Evolutionary conservation across 2,797 vertebrate genomes (phyloP), one percentile per base, ranked within the genome.

Genomic region (Lithobates pipiens): DNA sequence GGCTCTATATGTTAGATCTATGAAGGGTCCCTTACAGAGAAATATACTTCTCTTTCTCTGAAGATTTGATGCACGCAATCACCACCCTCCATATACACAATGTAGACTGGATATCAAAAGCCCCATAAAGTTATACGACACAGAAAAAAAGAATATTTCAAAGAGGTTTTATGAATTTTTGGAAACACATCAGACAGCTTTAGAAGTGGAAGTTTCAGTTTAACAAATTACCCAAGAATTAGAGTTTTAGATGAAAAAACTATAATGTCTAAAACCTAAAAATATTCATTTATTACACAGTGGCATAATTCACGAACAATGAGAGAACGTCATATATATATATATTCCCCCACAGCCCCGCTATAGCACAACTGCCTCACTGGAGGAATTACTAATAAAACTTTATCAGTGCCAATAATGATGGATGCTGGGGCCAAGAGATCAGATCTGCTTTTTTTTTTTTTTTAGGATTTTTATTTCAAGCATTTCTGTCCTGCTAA

Each of bases 121-220:
- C 50, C 50, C 50, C 50, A 54, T 54, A 54, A 54, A 54, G 50
- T 54, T 54, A 18, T 54, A 54, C 50, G 16, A 54, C 50, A 18
- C 15, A 4, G 44, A 18, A 54, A 54, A 50, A 54, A 54, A 18
- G 50, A 54, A 54, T 16, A 54, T 71, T 32, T 80, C 18, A 77
- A 16, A 32, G 34, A 44, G 32, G 46, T 77, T 81, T 42, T 23
- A 34, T 74, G 10, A 65, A 1, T 76, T 32, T 6, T 25, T 77
- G 73, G 9, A 83, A 88, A 3, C 1, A 25, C 79, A 70, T 61
- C 84, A 73, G 50, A 81, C 7, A 85, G 27, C 21, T 54, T 0
- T 4, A 42, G 27, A 39, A 72, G 3, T 42, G n/a, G 68, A 77
- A 88, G 69, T n/a, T 88, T 77, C 61, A 76, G 13, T 54, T 54